Evolutionary conservation across 1,140 invertebrate species (phyloP).

Genomic region (Meloidogyne floridensis): DNA sequence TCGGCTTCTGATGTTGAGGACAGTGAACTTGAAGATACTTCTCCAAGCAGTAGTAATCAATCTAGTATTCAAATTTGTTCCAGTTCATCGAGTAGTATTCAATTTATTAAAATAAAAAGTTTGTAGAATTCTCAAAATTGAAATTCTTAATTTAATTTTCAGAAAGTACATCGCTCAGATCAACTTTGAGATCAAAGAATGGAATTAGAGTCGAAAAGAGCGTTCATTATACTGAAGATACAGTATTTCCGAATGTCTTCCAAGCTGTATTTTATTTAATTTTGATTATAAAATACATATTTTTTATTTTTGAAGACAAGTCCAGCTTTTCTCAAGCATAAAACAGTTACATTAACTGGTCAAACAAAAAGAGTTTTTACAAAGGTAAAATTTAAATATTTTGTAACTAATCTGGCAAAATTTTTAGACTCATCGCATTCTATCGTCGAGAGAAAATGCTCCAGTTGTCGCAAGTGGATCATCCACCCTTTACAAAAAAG

Average conservation of each 20-base stretch:
- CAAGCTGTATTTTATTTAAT: not conserved
- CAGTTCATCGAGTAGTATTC: not conserved
- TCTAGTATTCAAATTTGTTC: not conserved
- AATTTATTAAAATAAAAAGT: not conserved
- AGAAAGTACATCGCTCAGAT: not conserved
- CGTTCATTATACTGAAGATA: not conserved
- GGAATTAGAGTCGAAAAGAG: not conserved
- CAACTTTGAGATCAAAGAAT: not conserved
- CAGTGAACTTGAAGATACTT: not conserved
- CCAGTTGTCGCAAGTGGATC: slow-evolving; percentile 9
- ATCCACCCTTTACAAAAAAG: slow-evolving; percentile 2
- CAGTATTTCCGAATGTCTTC: not conserved
- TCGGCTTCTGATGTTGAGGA: not conserved
- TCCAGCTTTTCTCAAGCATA: not conserved
- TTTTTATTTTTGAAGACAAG: not conserved
- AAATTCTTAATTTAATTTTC: not conserved
- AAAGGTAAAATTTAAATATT: not conserved
- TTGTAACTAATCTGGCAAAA: not conserved
- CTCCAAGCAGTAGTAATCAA: not conserved
- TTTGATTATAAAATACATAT: no score
- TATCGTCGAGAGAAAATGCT: not conserved
- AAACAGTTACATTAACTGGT: not conserved
- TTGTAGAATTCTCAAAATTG: not conserved
- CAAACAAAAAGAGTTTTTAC: not conserved
- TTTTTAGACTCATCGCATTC: not conserved